Percentiles rank a stretch among this genome's conserved stretches.
These are phyloP conservation scores for Leucoma salicis DNA, from an alignment of 2,888 invertebrate genomes.

Conservation along the genomic window DNA sequence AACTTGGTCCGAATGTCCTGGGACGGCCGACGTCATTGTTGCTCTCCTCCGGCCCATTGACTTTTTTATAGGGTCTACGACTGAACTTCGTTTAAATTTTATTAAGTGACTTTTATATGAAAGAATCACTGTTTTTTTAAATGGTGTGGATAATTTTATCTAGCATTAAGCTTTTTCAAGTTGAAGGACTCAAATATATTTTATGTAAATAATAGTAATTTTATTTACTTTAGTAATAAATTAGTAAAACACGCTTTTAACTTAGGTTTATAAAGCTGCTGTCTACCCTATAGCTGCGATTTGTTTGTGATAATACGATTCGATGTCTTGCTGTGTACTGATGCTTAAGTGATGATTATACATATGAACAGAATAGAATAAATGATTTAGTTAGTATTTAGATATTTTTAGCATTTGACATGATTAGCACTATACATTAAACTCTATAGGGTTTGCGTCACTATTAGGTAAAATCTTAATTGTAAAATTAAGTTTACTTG, in stretches of 20 bases:
- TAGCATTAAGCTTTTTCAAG: not conserved
- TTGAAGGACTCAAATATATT: not conserved
- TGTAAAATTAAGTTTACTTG: too few species aligned
- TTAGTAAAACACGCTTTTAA: slow-evolving; percentile 57
- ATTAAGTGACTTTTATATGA: slow-evolving; percentile 45
- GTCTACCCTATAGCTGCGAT: too few species aligned
- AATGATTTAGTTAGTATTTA: too few species aligned
- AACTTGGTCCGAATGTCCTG: slow-evolving; percentile 65
- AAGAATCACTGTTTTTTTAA: slow-evolving; percentile 31
- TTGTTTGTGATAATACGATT: too few species aligned
- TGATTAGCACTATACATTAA: too few species aligned
- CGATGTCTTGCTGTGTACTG: too few species aligned
- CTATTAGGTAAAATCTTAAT: too few species aligned
- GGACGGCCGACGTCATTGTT: slow-evolving; percentile 62
- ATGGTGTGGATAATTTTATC: slow-evolving; percentile 25
- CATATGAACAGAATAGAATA: too few species aligned
- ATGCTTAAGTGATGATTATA: too few species aligned
- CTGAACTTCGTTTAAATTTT: slow-evolving; percentile 61
- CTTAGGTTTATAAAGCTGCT: too few species aligned
- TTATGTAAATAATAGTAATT: not conserved
- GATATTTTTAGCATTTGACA: too few species aligned
- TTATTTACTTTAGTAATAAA: slow-evolving; percentile 38
- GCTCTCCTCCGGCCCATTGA: slow-evolving; percentile 46
- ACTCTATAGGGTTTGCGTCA: too few species aligned
- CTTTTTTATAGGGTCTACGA: slow-evolving; percentile 61